These are phyloP conservation scores for Zosterops japonicus DNA, from an alignment of 2,113 vertebrate genomes.

Conservation along the genomic window DNA sequence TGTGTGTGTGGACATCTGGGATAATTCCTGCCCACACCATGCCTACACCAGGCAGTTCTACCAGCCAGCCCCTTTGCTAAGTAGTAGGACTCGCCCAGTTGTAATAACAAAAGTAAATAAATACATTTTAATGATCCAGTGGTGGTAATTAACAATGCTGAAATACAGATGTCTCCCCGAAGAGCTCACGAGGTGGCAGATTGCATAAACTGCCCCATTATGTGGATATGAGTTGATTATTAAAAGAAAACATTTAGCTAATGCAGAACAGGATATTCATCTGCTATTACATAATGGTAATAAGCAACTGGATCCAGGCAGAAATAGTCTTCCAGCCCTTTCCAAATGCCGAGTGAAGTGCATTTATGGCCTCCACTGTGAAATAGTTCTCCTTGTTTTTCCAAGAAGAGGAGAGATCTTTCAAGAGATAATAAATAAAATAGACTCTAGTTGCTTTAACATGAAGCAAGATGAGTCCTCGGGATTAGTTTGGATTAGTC, in stretches of 20 bases:
- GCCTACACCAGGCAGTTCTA: not conserved
- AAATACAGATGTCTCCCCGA: slow-evolving; percentile 60
- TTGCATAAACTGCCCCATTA: slow-evolving; percentile 60
- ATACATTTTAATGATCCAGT: slow-evolving; percentile 33
- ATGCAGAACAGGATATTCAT: slow-evolving; percentile 48
- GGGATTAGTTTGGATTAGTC: slow-evolving; percentile 59
- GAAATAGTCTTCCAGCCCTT: not conserved
- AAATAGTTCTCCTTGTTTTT: slow-evolving; percentile 35
- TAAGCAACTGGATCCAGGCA: not conserved
- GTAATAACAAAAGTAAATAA: slow-evolving; percentile 60
- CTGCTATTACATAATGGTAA: slow-evolving; percentile 60
- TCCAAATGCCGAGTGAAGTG: not conserved
- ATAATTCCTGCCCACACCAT: slow-evolving; percentile 23
- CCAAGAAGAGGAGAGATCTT: slow-evolving; percentile 43
- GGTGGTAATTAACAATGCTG: slow-evolving; percentile 49
- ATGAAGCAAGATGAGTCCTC: slow-evolving; percentile 52
- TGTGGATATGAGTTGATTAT: slow-evolving; percentile 40
- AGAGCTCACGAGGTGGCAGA: not conserved
- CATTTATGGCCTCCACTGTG: not conserved
- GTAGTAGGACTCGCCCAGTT: slow-evolving; percentile 20
- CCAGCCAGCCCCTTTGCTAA: not conserved
- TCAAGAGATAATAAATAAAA: slow-evolving; percentile 46
- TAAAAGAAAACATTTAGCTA: slow-evolving; percentile 72
- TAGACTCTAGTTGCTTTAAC: slow-evolving; percentile 33
- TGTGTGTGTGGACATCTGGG: not conserved